These are phyloP conservation scores for Pseudachorutes palmiensis DNA, from an alignment of 1,140 invertebrate genomes.

Conservation along the genomic window DNA sequence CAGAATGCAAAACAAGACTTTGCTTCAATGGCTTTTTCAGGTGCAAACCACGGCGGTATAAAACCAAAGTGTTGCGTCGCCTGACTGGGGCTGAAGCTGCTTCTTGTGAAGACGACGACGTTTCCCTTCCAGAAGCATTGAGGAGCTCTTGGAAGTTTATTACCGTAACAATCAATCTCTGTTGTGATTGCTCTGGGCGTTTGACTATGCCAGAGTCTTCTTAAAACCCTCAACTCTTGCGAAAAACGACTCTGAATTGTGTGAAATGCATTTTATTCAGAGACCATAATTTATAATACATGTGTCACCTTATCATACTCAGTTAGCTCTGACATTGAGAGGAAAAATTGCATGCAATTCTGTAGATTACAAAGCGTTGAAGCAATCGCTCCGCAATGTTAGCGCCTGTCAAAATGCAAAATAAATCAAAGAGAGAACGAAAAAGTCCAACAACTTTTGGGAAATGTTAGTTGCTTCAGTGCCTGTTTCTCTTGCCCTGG, in stretches of 20 bases:
- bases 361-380: no score
- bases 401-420: no score
- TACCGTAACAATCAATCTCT: constrained; percentile 34
- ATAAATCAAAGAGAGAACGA: no score
- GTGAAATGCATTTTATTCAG: no score
- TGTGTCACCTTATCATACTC: no score
- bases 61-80: constrained; percentile 34
- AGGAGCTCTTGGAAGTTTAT: constrained; percentile 30
- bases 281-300: no score
- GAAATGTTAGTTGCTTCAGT: background rate
- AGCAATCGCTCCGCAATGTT: no score
- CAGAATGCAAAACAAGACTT: constrained; percentile 31
- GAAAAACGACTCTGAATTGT: background rate
- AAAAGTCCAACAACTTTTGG: no score
- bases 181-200: constrained; percentile 27
- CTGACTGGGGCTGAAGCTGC: constrained; percentile 17
- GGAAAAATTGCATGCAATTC: no score
- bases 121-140: constrained; percentile 30
- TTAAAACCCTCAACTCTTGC: no score
- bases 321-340: no score
- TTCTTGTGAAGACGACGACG: constrained; percentile 37
- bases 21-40: constrained; percentile 37
- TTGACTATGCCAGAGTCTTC: constrained; percentile 2
- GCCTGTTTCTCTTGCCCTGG: background rate
- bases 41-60: constrained; percentile 34